These are phyloP conservation scores for Eupsilia transversa DNA, from an alignment of 2,888 invertebrate genomes.

Conservation along the genomic window DNA sequence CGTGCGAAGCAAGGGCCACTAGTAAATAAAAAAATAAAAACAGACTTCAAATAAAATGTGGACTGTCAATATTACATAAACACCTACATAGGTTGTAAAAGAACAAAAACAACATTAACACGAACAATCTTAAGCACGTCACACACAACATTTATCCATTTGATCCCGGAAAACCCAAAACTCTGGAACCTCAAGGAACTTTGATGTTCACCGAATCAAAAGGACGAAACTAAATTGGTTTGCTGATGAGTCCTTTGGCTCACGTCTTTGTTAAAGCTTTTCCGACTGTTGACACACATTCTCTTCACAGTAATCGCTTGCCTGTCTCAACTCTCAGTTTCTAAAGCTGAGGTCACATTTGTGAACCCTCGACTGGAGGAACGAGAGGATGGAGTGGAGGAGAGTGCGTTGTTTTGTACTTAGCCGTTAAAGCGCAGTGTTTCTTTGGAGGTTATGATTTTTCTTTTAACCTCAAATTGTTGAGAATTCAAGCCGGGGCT, in stretches of 20 bases:
- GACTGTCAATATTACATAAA: too few species aligned
- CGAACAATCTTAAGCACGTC: conserved; percentile 9
- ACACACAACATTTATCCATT: conserved; percentile 41
- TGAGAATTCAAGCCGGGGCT: background rate
- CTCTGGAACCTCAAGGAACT: conserved; percentile 44
- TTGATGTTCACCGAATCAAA: conserved; percentile 64
- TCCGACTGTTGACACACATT: conserved; percentile 73
- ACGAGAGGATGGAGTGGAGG: background rate
- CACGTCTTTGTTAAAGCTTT: conserved; percentile 67
- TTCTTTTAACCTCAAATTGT: background rate
- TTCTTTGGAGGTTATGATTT: background rate
- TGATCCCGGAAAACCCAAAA: conserved; percentile 55
- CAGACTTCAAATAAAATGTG: background rate
- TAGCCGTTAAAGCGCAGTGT: background rate
- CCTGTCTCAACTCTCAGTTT: conserved; percentile 62
- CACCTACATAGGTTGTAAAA: background rate
- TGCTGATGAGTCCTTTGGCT: conserved; percentile 65
- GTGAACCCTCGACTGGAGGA: conserved; percentile 9
- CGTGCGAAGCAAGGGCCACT: background rate
- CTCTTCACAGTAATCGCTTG: conserved; percentile 70
- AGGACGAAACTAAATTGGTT: conserved; percentile 65
- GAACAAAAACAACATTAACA: background rate
- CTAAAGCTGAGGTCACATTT: conserved; percentile 60
- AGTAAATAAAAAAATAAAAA: background rate
- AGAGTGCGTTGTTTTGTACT: conserved; percentile 3